Evolutionary conservation across 2,888 invertebrate genomes (phyloP).

Genomic region (Unio delphinus): DNA sequence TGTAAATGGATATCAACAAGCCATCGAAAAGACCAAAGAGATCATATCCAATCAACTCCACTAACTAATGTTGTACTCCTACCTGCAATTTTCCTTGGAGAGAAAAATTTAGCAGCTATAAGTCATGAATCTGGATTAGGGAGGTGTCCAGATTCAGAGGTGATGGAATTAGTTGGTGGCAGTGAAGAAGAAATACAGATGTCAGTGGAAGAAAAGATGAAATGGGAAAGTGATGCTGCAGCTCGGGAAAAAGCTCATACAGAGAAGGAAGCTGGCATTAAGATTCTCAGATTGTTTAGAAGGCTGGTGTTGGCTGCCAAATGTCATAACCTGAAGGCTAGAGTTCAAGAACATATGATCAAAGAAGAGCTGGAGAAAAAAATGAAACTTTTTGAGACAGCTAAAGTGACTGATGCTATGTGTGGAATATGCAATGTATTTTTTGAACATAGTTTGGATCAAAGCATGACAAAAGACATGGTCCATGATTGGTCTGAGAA

Average conservation of each 20-base stretch:
- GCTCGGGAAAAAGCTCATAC: too few relatives aligned
- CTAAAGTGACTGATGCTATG: slow-evolving; percentile 26
- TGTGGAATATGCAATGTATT: slow-evolving; percentile 38
- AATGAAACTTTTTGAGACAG: slow-evolving; percentile 20
- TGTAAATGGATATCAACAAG: too few relatives aligned
- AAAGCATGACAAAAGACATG: slow-evolving; percentile 3
- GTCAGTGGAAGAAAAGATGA: too few relatives aligned
- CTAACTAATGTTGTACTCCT: too few relatives aligned
- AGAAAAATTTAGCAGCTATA: too few relatives aligned
- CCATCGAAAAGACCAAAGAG: slow-evolving; percentile 1
- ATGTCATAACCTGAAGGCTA: slow-evolving; percentile 6
- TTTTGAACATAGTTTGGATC: slow-evolving; percentile 19
- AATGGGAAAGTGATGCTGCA: not conserved
- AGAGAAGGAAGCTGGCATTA: not conserved
- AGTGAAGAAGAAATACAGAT: too few relatives aligned
- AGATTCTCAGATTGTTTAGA: not conserved
- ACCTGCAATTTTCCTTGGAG: too few relatives aligned
- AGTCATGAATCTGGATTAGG: too few relatives aligned
- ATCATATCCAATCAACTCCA: too few relatives aligned
- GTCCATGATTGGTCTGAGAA: too few relatives aligned
- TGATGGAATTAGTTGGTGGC: too few relatives aligned
- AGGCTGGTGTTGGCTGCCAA: not conserved
- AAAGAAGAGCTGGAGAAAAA: slow-evolving; percentile 29
- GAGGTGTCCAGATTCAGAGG: too few relatives aligned
- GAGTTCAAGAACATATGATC: slow-evolving; percentile 17